Evolutionary conservation across 2,797 vertebrate species (phyloP).

Genomic region (Sebastes steindachneri): DNA sequence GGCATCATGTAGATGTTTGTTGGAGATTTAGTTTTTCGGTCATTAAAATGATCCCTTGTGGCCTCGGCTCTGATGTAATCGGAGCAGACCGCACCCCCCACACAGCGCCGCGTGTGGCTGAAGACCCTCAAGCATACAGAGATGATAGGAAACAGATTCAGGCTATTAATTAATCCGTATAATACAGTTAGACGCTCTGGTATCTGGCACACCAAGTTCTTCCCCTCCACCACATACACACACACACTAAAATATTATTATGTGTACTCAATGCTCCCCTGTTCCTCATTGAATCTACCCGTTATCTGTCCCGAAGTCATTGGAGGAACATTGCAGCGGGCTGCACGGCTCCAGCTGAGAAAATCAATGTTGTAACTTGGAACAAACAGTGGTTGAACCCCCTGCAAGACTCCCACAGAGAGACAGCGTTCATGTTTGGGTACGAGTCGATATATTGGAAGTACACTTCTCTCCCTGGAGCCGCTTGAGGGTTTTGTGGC

Average conservation of each 20-base stretch:
- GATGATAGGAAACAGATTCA: slow-evolving; percentile 75
- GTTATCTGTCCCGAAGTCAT: slow-evolving; percentile 9
- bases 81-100: slow-evolving; percentile 63
- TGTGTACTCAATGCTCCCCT: not conserved
- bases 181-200: slow-evolving; percentile 57
- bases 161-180: slow-evolving; percentile 71
- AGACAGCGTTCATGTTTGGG: slow-evolving; percentile 13
- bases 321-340: not conserved
- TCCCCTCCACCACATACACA: not conserved
- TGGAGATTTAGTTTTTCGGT: slow-evolving; percentile 36
- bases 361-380: slow-evolving; percentile 8
- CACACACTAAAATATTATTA: slow-evolving; percentile 2
- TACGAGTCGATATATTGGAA: slow-evolving; percentile 27
- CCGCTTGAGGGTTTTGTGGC: slow-evolving; percentile 29
- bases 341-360: not conserved
- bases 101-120: slow-evolving; percentile 68
- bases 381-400: slow-evolving; percentile 24
- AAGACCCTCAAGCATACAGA: slow-evolving; percentile 55
- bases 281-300: slow-evolving; percentile 20
- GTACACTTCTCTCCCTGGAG: slow-evolving; percentile 36
- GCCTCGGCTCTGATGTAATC: slow-evolving; percentile 72
- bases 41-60: slow-evolving; percentile 64
- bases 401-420: slow-evolving; percentile 6
- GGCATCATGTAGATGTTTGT: slow-evolving; percentile 28
- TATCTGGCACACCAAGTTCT: slow-evolving; percentile 34